These are phyloP conservation scores for Poecilia wingei DNA, from an alignment of 2,797 vertebrate species.

Conservation along the genomic window DNA sequence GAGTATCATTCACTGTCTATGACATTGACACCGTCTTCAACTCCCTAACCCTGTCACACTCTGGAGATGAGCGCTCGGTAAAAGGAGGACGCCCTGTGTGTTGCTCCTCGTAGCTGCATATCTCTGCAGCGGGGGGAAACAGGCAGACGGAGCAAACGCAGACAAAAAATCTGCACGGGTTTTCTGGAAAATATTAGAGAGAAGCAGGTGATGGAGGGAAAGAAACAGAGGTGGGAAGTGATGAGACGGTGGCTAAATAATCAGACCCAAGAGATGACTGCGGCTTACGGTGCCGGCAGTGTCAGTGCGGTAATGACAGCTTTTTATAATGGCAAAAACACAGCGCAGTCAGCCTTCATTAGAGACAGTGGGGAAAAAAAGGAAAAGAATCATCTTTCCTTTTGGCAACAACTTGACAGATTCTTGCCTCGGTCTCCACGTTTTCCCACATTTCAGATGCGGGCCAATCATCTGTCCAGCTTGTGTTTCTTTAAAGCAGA, in stretches of 20 bases:
- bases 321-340: constrained; percentile 71
- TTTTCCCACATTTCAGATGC: constrained; percentile 66
- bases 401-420: constrained; percentile 68
- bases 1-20: constrained; percentile 55
- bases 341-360: constrained; percentile 71
- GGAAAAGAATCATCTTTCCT: constrained; percentile 47
- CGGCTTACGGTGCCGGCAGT: constrained; percentile 53
- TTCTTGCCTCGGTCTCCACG: constrained; percentile 48
- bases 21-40: constrained; percentile 26
- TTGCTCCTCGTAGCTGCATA: constrained; percentile 39
- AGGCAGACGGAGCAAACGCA: constrained; percentile 5
- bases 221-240: constrained; percentile 30
- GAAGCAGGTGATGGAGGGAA: constrained; percentile 8
- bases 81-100: constrained; percentile 27
- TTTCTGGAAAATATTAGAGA: constrained; percentile 9
- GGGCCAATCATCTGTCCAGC: constrained; percentile 64
- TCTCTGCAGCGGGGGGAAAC: constrained; percentile 25
- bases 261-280: constrained; percentile 54
- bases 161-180: neutral
- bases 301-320: constrained; percentile 61
- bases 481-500: constrained; percentile 53
- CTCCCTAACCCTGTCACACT: constrained; percentile 17
- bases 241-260: constrained; percentile 56
- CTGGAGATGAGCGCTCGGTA: constrained; percentile 21
- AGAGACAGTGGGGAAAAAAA: constrained; percentile 51